Conservation (phyloP, 1,140 invertebrate species). For the Lordiphosa mommai region DNA sequence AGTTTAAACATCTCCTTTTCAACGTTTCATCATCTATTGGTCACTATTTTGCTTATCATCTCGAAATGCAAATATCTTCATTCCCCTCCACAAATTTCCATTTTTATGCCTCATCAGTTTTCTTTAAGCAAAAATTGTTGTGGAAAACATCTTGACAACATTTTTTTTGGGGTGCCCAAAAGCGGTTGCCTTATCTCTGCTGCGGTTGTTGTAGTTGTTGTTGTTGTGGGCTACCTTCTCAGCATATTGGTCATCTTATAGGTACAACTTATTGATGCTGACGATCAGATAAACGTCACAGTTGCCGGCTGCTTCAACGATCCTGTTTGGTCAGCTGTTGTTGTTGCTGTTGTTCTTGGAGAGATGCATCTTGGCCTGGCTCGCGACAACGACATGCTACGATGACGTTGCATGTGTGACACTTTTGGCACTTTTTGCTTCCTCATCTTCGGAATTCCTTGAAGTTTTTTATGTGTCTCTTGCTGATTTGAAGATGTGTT, state of each 20-base stretch:
- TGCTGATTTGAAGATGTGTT: conserved; percentile 12
- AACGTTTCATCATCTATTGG: neutral
- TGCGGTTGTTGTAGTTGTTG: neutral
- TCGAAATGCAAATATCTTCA: neutral
- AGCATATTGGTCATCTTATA: conserved; percentile 33
- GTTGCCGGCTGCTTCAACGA: neutral
- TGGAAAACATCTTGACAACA: conserved; percentile 3
- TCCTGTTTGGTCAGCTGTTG: conserved; percentile 13
- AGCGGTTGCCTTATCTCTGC: conserved; percentile 1
- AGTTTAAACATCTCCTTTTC: neutral
- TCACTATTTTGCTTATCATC: neutral
- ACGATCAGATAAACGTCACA: conserved; percentile 41
- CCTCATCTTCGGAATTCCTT: conserved; percentile 44
- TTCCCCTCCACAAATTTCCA: neutral
- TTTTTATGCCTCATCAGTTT: conserved; percentile 6
- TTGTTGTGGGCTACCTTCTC: conserved; percentile 6
- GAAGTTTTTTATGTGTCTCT: conserved; percentile 1
- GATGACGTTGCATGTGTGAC: conserved; percentile 53
- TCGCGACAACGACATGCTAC: conserved; percentile 27
- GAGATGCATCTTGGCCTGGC: conserved; percentile 36
- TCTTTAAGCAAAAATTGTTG: conserved; percentile 3
- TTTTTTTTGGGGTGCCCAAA: conserved; percentile 1
- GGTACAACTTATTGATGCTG: conserved; percentile 41
- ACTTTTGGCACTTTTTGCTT: conserved; percentile 37
- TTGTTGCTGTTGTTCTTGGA: conserved; percentile 15